Evolutionary conservation across 2,888 invertebrate species (phyloP), one percentile per base, ranked within the genome.

Genomic region (Spodoptera exigua): DNA sequence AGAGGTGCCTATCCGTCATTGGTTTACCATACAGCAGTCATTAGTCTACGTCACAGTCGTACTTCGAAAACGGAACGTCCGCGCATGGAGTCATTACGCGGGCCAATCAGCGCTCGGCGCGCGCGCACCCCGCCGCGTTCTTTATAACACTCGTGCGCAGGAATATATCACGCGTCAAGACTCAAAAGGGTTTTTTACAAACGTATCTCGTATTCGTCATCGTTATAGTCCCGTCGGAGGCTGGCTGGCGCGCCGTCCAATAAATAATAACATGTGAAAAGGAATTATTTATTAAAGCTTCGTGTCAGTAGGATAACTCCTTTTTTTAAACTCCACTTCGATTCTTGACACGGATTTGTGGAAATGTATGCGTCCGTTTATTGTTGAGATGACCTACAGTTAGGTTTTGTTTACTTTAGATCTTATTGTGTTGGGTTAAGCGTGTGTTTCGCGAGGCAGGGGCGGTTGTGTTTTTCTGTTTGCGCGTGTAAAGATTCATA

Each of bases 171-270:
- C 88, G 81, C 89, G 92, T 92, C 92, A 90, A 83, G 79, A 79
- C 86, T 85, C 85, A 85, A 90, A 92, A 89, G 88, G 86, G 84
- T 87, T 89, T 88, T 89, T 90, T 89, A 90, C 89, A 87, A 89
- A 90, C 89, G 87, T 89, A 92, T 92, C 92, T 90, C 85, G 85
- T 91, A 93, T 94, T 92, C 93, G 93, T 94, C 93, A 93, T 93
- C 93, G 93, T 93, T 93, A 90, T 75, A 80, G 74, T 71, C 78
- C 76, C 75, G 78, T 80, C 85, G 79, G 85, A 83, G 83, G 81
- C 81, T 79, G 83, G 83, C 78, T 79, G 65, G 81, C 78, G 67
- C 76, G 85, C 82, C 84, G 85, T 79, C 87, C 84, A 84, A 92
- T 93, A 92, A 92, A 92, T 93, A 91, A 91, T 87, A 87, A 87